These are phyloP conservation scores for Poecilia gillii DNA, from an alignment of 2,797 vertebrate genomes.

Conservation along the genomic window DNA sequence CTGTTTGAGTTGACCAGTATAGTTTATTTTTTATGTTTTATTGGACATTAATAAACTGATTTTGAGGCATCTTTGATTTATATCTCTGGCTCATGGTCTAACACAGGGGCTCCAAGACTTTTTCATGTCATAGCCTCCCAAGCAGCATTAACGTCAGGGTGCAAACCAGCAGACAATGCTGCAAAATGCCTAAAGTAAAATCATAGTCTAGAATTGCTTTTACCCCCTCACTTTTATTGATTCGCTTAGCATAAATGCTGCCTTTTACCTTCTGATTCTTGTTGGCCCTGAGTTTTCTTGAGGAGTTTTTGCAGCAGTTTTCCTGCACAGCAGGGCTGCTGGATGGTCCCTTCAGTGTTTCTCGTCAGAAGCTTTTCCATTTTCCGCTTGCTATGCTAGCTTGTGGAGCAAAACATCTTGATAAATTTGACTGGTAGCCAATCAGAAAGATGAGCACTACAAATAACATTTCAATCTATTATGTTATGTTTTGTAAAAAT, in stretches of 20 bases:
- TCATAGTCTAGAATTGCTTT: background rate
- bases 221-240: background rate
- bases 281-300: background rate
- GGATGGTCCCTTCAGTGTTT: background rate
- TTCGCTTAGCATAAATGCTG: background rate
- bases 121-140: too few species aligned
- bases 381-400: background rate
- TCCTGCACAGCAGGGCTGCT: background rate
- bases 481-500: background rate
- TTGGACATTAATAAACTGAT: background rate
- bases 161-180: background rate
- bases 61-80: background rate
- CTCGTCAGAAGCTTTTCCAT: background rate
- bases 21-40: background rate
- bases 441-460: background rate
- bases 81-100: background rate
- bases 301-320: background rate
- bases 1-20: conserved; percentile 8
- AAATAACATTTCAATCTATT: background rate
- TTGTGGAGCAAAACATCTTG: background rate
- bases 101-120: background rate
- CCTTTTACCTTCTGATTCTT: background rate
- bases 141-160: background rate
- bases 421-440: background rate
- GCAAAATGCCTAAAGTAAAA: background rate